Base-by-base conservation (phyloP, 35 echinoderm and acorn worm genomes). In the Patiria miniata region DNA sequence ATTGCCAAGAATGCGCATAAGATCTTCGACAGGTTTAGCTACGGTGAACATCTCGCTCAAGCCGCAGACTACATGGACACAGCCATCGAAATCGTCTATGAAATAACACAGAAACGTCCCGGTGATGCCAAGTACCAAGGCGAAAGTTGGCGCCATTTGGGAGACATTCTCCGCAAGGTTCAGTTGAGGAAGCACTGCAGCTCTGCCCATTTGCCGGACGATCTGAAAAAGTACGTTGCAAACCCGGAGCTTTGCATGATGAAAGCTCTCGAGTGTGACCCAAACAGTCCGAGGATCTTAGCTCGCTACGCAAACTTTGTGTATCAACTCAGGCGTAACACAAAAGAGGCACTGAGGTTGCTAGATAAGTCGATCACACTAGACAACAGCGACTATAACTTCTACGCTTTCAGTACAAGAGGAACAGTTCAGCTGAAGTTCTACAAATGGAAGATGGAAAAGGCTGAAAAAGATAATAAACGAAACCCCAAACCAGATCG, bases 241-340 rank as follows among this genome's bases (percentile, higher is more conserved):
- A 23, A 73, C 8, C 65, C 65, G 29, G 65, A 73, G 65, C 19
- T 26, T 2, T 73, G 65, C 34, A 73, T 73, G 65, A 73, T 14
- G 29, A 73, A 73, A 30, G 65, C 65, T 32, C 26, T 23, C 26
- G 29, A 73, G 21, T 26, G 14, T 32, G 34, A 10, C 34, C 65
- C 65, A n/a, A n/a, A n/a, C n/a, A n/a, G n/a, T n/a, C n/a, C n/a
- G n/a, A n/a, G 76, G 29, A 7, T 39, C 19, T 30, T 78, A 18
- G 38, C 78, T 39, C 78, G 78, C 39, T 51, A 42, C 22, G 78
- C 78, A 39, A 73, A 73, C 65, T 73, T 73, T 73, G 65, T 73
- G 26, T 73, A 73, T 36, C 29, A 18, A 0, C 65, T 73, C 14
- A 22, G 15, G 8, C 26, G 65, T 14, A 10, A 73, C 65, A 32